Evolutionary conservation across 1,140 invertebrate genomes (phyloP).

Genomic region (Zaprionus nigranus): DNA sequence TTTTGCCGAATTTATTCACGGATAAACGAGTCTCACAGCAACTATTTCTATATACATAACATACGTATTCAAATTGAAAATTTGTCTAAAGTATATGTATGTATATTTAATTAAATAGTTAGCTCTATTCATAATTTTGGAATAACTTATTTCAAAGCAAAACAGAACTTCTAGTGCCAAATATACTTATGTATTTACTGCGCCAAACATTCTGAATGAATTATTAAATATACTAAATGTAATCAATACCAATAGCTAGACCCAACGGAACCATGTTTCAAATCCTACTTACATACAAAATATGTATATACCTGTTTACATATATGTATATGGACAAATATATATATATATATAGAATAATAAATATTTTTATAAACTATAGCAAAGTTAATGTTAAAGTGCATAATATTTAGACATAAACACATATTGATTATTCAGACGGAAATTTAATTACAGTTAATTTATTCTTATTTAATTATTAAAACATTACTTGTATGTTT

Average conservation of each 20-base stretch:
- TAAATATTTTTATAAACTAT: constrained; percentile 74
- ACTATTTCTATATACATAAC: constrained; percentile 12
- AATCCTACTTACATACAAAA: background rate
- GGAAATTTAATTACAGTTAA: constrained; percentile 40
- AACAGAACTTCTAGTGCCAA: constrained; percentile 63
- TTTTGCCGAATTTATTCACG: constrained; percentile 45
- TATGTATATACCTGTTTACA: constrained; percentile 7
- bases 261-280: constrained; percentile 33
- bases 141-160: constrained; percentile 36
- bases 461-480: constrained; percentile 30
- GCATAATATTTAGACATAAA: constrained; percentile 45
- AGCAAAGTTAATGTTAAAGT: constrained; percentile 55
- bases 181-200: constrained; percentile 60
- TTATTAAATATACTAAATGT: constrained; percentile 46
- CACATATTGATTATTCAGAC: constrained; percentile 32
- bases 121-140: constrained; percentile 45
- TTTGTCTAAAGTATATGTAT: constrained; percentile 32
- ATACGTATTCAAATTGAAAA: constrained; percentile 19
- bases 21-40: constrained; percentile 10
- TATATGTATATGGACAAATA: constrained; percentile 15
- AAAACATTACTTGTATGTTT: constrained; percentile 14
- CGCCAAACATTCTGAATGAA: constrained; percentile 55
- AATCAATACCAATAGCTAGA: constrained; percentile 36
- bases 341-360: constrained; percentile 38
- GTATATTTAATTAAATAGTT: constrained; percentile 40